phyloP scores from a whole-genome alignment of 35 echinoderm and acorn worm species.

The Chiridota heheva region DNA sequence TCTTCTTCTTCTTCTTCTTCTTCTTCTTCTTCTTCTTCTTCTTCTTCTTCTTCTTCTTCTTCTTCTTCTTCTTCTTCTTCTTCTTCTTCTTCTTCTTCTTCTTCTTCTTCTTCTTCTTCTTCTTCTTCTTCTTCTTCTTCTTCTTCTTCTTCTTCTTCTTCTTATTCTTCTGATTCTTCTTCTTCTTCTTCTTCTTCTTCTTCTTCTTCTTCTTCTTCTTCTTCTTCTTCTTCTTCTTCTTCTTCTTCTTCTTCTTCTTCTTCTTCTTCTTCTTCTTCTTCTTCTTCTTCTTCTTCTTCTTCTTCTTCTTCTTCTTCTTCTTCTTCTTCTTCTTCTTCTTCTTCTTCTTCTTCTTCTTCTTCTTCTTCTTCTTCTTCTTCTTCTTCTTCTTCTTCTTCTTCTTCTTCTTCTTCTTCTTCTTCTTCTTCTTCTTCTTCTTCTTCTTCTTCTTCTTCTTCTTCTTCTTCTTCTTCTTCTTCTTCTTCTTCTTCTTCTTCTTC shows the following conservation, averaged over 20 bases:
- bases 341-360: background rate
- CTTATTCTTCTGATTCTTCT: too few species aligned
- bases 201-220: too few species aligned
- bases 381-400: constrained; percentile 1
- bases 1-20: background rate
- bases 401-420: constrained; percentile 2
- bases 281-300: too few species aligned
- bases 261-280: too few species aligned
- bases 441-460: background rate
- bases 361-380: background rate
- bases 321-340: background rate
- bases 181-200: too few species aligned
- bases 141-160: too few species aligned
- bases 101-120: too few species aligned
- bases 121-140: too few species aligned
- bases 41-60: background rate
- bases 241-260: too few species aligned
- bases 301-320: too few species aligned
- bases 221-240: too few species aligned
- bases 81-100: too few species aligned
- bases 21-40: background rate
- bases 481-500: background rate
- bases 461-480: background rate
- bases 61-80: background rate
- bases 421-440: background rate